phyloP scores from a whole-genome alignment of 2,888 invertebrate species.

The Elysia crispata region DNA sequence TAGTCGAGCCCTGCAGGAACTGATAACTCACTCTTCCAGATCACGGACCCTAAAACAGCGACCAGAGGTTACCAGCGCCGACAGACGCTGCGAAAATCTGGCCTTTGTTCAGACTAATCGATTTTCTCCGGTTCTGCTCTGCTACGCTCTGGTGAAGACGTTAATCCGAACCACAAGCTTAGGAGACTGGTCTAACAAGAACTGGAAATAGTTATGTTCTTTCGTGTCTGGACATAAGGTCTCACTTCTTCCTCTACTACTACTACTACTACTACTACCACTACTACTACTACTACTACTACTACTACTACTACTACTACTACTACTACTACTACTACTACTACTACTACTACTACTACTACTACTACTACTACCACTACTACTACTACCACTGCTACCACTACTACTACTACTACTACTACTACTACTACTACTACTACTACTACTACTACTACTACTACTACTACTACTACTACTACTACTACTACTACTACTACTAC shows the following conservation, averaged over 20 bases:
- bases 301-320: conserved; percentile 42
- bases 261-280: conserved; percentile 38
- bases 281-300: conserved; percentile 39
- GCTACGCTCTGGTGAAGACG: no score
- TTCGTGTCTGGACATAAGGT: conserved; percentile 3
- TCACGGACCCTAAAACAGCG: no score
- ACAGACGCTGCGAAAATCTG: no score
- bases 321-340: conserved; percentile 35
- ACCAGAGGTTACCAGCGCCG: no score
- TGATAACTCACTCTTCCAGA: no score
- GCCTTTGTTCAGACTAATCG: no score
- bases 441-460: conserved; percentile 33
- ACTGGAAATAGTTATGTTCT: neutral
- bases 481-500: conserved; percentile 34
- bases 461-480: conserved; percentile 36
- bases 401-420: no score
- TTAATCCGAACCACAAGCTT: neutral
- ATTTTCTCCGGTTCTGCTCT: no score
- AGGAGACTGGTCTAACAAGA: neutral
- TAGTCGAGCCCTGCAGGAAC: no score
- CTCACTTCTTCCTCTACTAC: no score
- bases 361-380: conserved; percentile 32
- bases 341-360: conserved; percentile 35
- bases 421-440: conserved; percentile 28
- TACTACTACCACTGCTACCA: conserved; percentile 27